Base-by-base conservation (phyloP, 2,113 vertebrate species). In the Peromyscus maniculatus region DNA sequence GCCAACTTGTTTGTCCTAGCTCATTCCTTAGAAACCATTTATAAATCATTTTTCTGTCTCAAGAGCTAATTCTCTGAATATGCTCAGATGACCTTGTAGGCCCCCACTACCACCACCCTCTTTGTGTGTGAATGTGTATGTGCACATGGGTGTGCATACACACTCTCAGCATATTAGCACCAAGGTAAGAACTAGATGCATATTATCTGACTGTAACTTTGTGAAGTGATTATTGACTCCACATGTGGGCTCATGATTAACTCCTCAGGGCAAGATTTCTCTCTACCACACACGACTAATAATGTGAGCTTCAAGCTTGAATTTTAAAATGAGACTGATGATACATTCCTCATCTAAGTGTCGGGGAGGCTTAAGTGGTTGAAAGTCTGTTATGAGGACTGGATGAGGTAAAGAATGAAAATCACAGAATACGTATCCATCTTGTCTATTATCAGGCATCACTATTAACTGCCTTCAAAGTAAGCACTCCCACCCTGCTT, bases 301-400 rank as follows among this genome's bases (percentile, higher is more conserved):
- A 64, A 59, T 28, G 4, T 87, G 43, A 24, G 1, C 72, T 82
- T 57, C 80, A 93, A 93, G 59, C 26, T 59, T 83, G 5, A 64
- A 93, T 72, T 96, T 82, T 93, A 87, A 89, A 93, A 62, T 82
- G 22, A 57, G 8, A 74, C 64, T 74, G 43, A 67, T 87, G 66
- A 86, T 22, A 59, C 7, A 33, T 36, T 28, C 26, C 7, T 77
- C 49, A 57, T 46, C 16, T 5, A 71, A n/a, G 8, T 77, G 7
- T 62, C 33, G 13, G 16, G 16, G 11, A 89, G 9, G 39, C 57
- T 43, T 39, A 43, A 5, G 3, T 87, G 33, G 86, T 72, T 33
- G 77, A 82, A 72, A 84, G 57, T 69, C 93, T 88, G 28, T 79
- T 94, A 22, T 31, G 49, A 88, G 28, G 79, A 78, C 59, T 49